Percentiles rank a stretch among this genome's conserved stretches.
Evolutionary conservation across 1,140 invertebrate species (phyloP).

Genomic region (Dendroctonus ponderosae): DNA sequence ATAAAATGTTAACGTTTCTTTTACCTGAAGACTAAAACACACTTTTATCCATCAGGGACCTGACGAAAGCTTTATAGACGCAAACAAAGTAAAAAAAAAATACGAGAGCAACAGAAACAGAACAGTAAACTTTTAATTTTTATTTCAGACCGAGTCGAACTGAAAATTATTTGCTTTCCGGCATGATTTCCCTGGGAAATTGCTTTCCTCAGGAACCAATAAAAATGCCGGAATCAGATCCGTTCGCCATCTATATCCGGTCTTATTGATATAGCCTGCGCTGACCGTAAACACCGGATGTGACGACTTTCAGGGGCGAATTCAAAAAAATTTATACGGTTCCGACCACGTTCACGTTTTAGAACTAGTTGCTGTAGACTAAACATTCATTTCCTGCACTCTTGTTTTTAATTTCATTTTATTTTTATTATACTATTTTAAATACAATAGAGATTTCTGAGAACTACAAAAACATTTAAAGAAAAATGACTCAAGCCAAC

Average conservation of each 20-base stretch:
- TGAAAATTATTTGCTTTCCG: slow-evolving; percentile 34
- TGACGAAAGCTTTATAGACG: slow-evolving; percentile 8
- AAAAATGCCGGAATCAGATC: slow-evolving; percentile 46
- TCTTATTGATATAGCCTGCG: slow-evolving; percentile 45
- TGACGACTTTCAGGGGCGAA: slow-evolving; percentile 44
- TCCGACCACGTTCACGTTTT: slow-evolving; percentile 6
- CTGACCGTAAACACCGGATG: slow-evolving; percentile 45
- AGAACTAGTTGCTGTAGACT: no score
- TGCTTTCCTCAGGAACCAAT: slow-evolving; percentile 34
- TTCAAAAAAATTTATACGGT: slow-evolving; percentile 41
- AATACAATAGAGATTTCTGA: no score
- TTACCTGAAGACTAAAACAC: not conserved
- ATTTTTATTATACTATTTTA: not conserved
- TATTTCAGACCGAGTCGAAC: slow-evolving; percentile 28
- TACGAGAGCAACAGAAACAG: not conserved
- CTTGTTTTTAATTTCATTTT: no score
- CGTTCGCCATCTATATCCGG: slow-evolving; percentile 42
- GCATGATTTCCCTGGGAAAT: slow-evolving; percentile 35
- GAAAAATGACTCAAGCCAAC: not conserved
- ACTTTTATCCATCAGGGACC: not conserved
- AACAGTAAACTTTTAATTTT: slow-evolving; percentile 35
- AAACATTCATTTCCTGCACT: no score
- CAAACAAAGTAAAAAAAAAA: slow-evolving; percentile 15
- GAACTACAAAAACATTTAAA: not conserved
- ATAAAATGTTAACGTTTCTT: no score